phyloP scores from a whole-genome alignment of 1,140 invertebrate genomes.

The Ceratina calcarata region DNA sequence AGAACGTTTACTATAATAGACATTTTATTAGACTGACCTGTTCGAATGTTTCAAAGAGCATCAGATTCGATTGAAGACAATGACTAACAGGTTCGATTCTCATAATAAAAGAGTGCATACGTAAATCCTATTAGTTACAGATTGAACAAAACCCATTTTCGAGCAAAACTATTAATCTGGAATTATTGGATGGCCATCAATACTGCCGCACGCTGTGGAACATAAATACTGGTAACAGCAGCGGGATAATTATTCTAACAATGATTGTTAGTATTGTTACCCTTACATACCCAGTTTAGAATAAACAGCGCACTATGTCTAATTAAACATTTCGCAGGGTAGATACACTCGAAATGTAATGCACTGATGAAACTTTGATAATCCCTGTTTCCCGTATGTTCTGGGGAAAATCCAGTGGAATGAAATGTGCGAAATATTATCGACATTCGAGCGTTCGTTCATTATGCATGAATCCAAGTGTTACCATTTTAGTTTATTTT shows the following conservation, averaged over 20 bases:
- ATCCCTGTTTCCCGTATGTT: background rate
- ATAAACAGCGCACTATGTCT: conserved; percentile 1
- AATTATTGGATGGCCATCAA: background rate
- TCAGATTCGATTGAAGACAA: too few relatives aligned
- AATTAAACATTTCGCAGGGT: conserved; percentile 11
- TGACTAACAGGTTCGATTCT: too few relatives aligned
- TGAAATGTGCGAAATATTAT: conserved; percentile 2
- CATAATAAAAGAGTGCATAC: too few relatives aligned
- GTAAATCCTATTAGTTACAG: too few relatives aligned
- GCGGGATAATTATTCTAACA: conserved; percentile 19
- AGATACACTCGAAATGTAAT: background rate
- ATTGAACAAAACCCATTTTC: too few relatives aligned
- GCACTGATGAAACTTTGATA: background rate
- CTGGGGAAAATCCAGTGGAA: background rate
- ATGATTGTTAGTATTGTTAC: background rate
- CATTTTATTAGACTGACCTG: too few relatives aligned
- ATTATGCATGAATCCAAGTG: too few relatives aligned
- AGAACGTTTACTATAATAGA: too few relatives aligned
- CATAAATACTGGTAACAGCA: conserved; percentile 4
- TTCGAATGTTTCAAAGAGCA: too few relatives aligned
- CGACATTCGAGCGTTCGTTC: too few relatives aligned
- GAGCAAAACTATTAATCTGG: too few relatives aligned
- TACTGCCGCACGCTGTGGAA: background rate
- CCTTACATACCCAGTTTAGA: background rate
- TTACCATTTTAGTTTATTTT: background rate